Percentiles rank a stretch among this genome's conserved stretches.
These are phyloP conservation scores for Bathynomus jamesi DNA, from an alignment of 1,140 invertebrate genomes.

Conservation along the genomic window DNA sequence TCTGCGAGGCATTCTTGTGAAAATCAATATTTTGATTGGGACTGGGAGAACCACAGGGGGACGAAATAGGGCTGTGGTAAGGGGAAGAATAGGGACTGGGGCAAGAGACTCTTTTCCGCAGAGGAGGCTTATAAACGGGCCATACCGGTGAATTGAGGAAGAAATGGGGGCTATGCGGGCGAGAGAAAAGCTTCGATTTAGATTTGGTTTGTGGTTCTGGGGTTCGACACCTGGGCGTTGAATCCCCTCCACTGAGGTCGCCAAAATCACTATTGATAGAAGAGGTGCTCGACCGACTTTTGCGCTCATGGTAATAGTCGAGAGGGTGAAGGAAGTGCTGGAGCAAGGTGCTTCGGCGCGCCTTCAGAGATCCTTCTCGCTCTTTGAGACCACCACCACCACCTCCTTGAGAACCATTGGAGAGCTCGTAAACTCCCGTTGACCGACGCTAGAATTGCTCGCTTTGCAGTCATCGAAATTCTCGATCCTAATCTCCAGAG, in stretches of 20 bases:
- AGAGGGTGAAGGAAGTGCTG: neutral
- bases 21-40: neutral
- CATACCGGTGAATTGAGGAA: neutral
- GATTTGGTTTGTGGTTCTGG: neutral
- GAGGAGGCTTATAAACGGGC: neutral
- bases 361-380: no score
- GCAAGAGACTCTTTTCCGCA: neutral
- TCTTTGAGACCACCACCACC: neutral
- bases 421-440: no score
- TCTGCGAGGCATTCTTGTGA: neutral
- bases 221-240: neutral
- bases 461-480: no score
- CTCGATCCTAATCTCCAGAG: no score
- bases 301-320: neutral
- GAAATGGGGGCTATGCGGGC: neutral
- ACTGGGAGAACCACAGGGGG: neutral
- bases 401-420: neutral
- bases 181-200: neutral
- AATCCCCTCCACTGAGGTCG: neutral
- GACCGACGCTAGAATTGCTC: no score
- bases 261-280: neutral
- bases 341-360: neutral
- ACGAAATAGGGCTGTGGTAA: neutral
- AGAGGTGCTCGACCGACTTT: neutral
- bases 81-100: neutral